Evolutionary conservation across 2,888 invertebrate species (phyloP).

Genomic region (Odontocerum albicorne): DNA sequence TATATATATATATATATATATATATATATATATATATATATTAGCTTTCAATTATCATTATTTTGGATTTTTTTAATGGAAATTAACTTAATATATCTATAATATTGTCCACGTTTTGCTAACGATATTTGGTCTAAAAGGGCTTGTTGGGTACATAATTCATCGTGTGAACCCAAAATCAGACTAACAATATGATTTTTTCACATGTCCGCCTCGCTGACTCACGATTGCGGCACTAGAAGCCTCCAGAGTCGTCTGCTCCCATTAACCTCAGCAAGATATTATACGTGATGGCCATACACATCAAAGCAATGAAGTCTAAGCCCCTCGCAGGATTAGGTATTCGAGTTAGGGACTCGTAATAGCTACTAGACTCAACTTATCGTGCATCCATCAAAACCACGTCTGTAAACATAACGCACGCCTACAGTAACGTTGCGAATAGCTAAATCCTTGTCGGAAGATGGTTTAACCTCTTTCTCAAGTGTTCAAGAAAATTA

Average conservation of each 20-base stretch:
- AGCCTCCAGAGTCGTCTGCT: constrained; percentile 2
- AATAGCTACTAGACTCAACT: constrained; percentile 3
- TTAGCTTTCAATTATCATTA: too few relatives aligned
- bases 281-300: constrained; percentile 24
- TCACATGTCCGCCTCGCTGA: neutral
- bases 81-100: too few relatives aligned
- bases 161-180: too few relatives aligned
- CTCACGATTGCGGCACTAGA: constrained; percentile 13
- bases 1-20: too few relatives aligned
- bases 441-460: constrained; percentile 9
- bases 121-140: too few relatives aligned
- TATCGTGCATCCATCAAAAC: constrained; percentile 15
- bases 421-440: constrained; percentile 10
- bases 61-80: too few relatives aligned
- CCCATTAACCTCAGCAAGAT: constrained; percentile 25
- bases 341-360: constrained; percentile 6
- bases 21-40: too few relatives aligned
- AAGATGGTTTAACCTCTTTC: constrained; percentile 11
- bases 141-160: too few relatives aligned
- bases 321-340: constrained; percentile 2
- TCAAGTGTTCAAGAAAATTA: too few relatives aligned
- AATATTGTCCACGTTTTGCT: too few relatives aligned
- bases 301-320: constrained; percentile 1
- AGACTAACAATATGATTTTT: too few relatives aligned
- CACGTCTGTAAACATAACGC: constrained; percentile 14